Base-by-base conservation (phyloP, 64 coral and sea anemone species). In the Astreopora myriophthalma region DNA sequence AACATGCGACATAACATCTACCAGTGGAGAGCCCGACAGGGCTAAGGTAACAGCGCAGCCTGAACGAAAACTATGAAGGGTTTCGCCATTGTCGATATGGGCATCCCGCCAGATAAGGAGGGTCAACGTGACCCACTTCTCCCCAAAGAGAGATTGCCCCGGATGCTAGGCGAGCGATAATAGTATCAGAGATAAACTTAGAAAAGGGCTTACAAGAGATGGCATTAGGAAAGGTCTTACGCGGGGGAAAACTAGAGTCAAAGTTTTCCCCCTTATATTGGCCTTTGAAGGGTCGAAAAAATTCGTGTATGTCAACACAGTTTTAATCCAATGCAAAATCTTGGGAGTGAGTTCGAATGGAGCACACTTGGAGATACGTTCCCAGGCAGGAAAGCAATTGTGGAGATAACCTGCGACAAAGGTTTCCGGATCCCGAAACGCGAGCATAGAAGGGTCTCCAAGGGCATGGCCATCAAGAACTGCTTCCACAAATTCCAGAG, bases 341-440 rank as follows among this genome's bases (percentile, higher is more conserved):
- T 20, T 55, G 5, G 25, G 19, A 0, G 29, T 1, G 6, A 34
- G 26, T 34, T 75, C 31, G 49, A 13, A 73, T 9, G 64, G 85
- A 5, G 34, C 35, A 14, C 40, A 5, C 11, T 36, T n/a, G 1
- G 20, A 4, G 1, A 87, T 44, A 4, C 8, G 8, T 29, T 64
- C 35, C 84, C 84, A 87, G 44, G 39, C 19, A 40, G 16, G 34
- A 6, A 30, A 30, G 7, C 52, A n/a, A 1, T 0, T 9, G 49
- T 74, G 69, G n/a, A 87, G 26, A 30, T 87, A 48, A 40, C 84
- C 84, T 38, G 84, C 65, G 20, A 87, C 84, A 38, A 87, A 87
- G 8, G 39, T 8, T 6, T 17, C 20, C n/a, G 84, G 64, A 22
- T 84, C 80, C 57, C 8, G 33, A 55, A 63, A 84, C 4, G 34